Base-by-base conservation (phyloP, 2,888 invertebrate genomes). In the Meandrusa payeni region DNA sequence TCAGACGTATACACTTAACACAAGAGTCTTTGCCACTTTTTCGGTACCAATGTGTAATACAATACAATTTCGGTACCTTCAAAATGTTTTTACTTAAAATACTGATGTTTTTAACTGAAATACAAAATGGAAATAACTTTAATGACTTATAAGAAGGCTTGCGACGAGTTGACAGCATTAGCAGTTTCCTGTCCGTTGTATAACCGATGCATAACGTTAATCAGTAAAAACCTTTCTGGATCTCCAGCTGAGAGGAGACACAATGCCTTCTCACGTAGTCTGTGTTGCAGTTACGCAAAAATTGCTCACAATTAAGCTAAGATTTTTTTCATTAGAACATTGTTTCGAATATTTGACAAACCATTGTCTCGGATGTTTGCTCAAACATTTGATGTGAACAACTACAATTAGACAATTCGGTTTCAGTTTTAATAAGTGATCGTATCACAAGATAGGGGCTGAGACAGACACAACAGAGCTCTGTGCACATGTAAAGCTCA, bases 291-390 rank as follows among this genome's bases (percentile, higher is more conserved):
- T 81, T 80, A 73, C 81, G 80, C 76, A 80, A 80, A 72, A 68
- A 63, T 60, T 55, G 59, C 59, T 57, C 61, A 57, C 71, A 76
- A 79, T 79, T 78, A 77, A 61, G 51, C 59, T 59, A 57, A 54
- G 58, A 64, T 71, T 69, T 70, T 61, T 69, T 65, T 61, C 38
- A 67, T 69, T 71, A 67, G 69, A 67, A 75, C 74, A 73, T 69
- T 75, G 69, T 67, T 48, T 57, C 29, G 60, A 52, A 60, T 61
- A 64, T 68, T 66, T 65, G 70, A 69, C 65, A 73, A 71, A 65
- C 64, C 66, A 63, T 63, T 64, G 67, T 65, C 59, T 61, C 60
- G 53, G 49, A 52, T 52, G 56, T 64, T 64, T 62, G 59, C 29
- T 20, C 32, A 32, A 38, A 42, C 17, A 2, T 41, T 34, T 19